Evolutionary conservation across 2,888 invertebrate genomes (phyloP).

Genomic region (Barypeithes pellucidus): DNA sequence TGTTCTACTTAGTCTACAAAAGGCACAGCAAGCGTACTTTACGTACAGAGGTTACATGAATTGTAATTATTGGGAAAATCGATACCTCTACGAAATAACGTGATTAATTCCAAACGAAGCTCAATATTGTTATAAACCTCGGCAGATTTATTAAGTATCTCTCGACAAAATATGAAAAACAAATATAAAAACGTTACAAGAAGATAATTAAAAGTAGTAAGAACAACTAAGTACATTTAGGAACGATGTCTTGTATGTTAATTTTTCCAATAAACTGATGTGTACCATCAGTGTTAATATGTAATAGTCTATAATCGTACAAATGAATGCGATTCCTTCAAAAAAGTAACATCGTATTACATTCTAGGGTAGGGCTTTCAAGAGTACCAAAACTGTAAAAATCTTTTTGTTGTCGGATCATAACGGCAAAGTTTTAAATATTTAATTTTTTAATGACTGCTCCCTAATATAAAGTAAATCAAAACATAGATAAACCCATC

Average conservation of each 20-base stretch:
- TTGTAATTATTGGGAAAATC: conserved; percentile 56
- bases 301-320: background rate
- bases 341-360: background rate
- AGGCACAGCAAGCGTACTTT: conserved; percentile 72
- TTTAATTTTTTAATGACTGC: too few species aligned
- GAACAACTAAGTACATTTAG: conserved; percentile 42
- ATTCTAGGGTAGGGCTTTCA: background rate
- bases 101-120: conserved; percentile 53
- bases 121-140: conserved; percentile 45
- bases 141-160: conserved; percentile 38
- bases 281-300: background rate
- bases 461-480: background rate
- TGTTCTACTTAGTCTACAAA: conserved; percentile 65
- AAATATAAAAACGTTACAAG: conserved; percentile 11
- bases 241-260: conserved; percentile 30
- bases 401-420: too few species aligned
- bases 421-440: too few species aligned
- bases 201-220: conserved; percentile 13
- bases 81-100: conserved; percentile 62
- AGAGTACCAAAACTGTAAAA: too few species aligned
- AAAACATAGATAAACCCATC: conserved; percentile 25
- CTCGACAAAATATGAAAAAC: conserved; percentile 20
- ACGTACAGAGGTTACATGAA: conserved; percentile 66
- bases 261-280: background rate
- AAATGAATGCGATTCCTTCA: conserved; percentile 10